Conservation (phyloP, 2,113 vertebrate genomes). For the Microcebus ravelobensis region DNA sequence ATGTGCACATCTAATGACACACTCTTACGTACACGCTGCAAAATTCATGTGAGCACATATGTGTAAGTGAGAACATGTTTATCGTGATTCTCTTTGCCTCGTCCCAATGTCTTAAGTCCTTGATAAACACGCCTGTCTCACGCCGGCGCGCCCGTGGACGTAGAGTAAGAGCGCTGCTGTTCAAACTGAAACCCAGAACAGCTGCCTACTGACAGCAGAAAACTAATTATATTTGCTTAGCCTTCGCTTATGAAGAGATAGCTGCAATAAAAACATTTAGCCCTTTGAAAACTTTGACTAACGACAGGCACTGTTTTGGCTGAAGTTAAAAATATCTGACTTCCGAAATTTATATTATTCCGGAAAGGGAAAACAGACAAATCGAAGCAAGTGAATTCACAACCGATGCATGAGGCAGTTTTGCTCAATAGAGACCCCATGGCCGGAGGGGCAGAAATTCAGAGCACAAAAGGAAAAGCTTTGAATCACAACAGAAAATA, state of each 20-base stretch:
- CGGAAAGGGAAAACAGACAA: not conserved
- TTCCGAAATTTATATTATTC: not conserved
- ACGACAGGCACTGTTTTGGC: not conserved
- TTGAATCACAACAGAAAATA: not conserved
- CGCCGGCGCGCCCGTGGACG: not conserved
- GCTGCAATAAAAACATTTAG: not conserved
- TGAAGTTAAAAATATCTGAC: not conserved
- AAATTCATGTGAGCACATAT: accelerated
- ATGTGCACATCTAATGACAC: accelerated
- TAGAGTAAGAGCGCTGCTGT: accelerated
- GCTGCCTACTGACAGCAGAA: accelerated
- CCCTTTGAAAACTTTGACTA: not conserved
- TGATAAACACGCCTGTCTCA: not conserved
- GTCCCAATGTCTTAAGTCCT: not conserved
- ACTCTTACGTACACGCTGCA: accelerated
- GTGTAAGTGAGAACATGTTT: accelerated
- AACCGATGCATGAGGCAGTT: not conserved
- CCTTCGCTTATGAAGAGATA: not conserved
- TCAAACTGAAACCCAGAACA: accelerated
- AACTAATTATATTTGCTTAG: not conserved
- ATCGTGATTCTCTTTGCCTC: not conserved
- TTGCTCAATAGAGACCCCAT: not conserved
- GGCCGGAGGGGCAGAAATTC: not conserved
- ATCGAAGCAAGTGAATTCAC: accelerated
- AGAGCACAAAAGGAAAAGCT: not conserved